A percentile compares a stretch with the other conserved stretches of the same genome.
Evolutionary conservation across 2,113 vertebrate genomes (phyloP).

Genomic region (Myocastor coypus): DNA sequence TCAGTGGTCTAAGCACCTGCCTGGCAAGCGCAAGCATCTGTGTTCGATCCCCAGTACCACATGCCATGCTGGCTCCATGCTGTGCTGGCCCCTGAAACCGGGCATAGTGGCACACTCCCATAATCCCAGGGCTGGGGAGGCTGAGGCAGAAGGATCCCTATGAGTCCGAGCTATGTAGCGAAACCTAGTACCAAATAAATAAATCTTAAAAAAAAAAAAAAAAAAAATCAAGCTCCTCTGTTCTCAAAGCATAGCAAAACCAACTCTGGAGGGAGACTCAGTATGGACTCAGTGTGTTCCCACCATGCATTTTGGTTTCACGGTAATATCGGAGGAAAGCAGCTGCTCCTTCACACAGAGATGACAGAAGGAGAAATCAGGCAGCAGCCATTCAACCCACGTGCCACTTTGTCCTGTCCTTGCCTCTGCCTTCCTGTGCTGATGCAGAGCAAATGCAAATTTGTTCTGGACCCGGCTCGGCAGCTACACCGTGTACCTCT

Average conservation of each 20-base stretch:
- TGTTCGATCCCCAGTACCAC: too few relatives aligned
- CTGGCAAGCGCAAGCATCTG: too few relatives aligned
- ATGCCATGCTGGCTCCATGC: too few relatives aligned
- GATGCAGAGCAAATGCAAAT: neutral
- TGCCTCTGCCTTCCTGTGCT: neutral
- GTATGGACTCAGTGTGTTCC: neutral
- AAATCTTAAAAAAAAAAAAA: too few relatives aligned
- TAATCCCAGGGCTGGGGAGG: too few relatives aligned
- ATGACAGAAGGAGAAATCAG: neutral
- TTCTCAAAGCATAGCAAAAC: conserved; percentile 3
- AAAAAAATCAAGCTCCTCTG: conserved; percentile 4
- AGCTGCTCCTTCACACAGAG: neutral
- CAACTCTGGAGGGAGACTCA: conserved; percentile 27
- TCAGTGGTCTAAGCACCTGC: too few relatives aligned
- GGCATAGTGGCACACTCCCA: too few relatives aligned
- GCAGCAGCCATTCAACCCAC: neutral
- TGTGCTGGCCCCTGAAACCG: too few relatives aligned
- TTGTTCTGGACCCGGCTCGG: neutral
- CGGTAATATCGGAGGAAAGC: neutral
- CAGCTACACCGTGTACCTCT: neutral
- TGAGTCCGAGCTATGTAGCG: too few relatives aligned
- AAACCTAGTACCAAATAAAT: too few relatives aligned
- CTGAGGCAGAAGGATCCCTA: too few relatives aligned
- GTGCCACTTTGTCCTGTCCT: neutral
- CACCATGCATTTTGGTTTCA: neutral